Evolutionary conservation across 2,888 invertebrate species (phyloP).

Genomic region (Leptarthrus brevirostris): DNA sequence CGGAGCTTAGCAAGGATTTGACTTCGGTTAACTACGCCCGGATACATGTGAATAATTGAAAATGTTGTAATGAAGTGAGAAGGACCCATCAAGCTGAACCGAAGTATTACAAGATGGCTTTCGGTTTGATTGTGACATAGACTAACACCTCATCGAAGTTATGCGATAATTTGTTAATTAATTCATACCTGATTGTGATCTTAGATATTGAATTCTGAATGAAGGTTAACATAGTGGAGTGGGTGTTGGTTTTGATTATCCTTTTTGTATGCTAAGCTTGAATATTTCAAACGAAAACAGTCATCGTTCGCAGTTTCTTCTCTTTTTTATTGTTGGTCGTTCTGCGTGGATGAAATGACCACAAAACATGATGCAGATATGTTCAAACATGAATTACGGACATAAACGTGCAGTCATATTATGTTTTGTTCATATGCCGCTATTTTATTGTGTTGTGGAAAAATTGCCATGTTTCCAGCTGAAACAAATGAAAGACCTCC

Average conservation of each 20-base stretch:
- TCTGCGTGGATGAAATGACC: constrained; percentile 4
- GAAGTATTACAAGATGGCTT: background rate
- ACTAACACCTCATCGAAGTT: background rate
- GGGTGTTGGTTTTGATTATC: too few relatives aligned
- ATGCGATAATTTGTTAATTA: background rate
- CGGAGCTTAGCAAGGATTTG: constrained; percentile 47
- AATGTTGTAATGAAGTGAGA: constrained; percentile 37
- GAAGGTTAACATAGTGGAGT: too few relatives aligned
- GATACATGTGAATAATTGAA: constrained; percentile 46
- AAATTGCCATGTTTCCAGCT: constrained; percentile 7
- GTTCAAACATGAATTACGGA: constrained; percentile 10
- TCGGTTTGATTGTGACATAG: constrained; percentile 6
- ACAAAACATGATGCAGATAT: constrained; percentile 3
- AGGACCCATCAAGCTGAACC: constrained; percentile 1
- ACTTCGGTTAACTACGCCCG: constrained; percentile 38
- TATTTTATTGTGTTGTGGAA: constrained; percentile 14
- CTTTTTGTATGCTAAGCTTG: too few relatives aligned
- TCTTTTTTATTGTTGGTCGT: background rate
- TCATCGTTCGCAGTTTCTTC: background rate
- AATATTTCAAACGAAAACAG: background rate
- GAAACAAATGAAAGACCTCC: constrained; percentile 27
- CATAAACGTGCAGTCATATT: constrained; percentile 15
- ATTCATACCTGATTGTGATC: constrained; percentile 13
- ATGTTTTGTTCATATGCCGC: background rate
- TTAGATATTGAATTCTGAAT: too few relatives aligned